A percentile compares a stretch with the other conserved stretches of the same genome.
Conservation (phyloP, 2,888 invertebrate species). For the Lasioglossum vierecki region DNA sequence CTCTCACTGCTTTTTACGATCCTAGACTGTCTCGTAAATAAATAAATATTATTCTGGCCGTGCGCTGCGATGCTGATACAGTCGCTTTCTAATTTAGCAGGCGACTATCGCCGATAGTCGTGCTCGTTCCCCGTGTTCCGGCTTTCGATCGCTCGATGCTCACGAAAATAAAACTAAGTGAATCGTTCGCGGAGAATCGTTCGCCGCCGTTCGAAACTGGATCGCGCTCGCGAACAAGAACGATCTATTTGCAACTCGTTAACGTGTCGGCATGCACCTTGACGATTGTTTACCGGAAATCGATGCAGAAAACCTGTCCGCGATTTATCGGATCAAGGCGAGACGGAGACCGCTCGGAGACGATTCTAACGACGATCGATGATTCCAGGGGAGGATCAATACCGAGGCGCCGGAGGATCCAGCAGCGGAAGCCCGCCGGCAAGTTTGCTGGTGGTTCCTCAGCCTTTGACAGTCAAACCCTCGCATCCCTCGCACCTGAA, state of each 20-base stretch:
- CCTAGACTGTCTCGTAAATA: conserved; percentile 8
- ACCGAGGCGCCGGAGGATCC: conserved; percentile 84
- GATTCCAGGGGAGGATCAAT: conserved; percentile 81
- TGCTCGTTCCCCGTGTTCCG: background rate
- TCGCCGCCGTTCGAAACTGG: background rate
- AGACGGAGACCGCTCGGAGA: background rate
- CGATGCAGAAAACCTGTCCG: conserved; percentile 7
- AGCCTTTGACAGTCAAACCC: conserved; percentile 86
- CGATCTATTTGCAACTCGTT: conserved; percentile 14
- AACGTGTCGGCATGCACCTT: background rate
- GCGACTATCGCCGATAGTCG: background rate
- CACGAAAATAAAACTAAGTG: background rate
- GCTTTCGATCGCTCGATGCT: background rate
- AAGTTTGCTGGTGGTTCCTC: conserved; percentile 94
- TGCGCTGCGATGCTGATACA: conserved; percentile 13
- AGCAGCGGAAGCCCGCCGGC: conserved; percentile 86
- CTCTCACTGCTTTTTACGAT: conserved; percentile 3
- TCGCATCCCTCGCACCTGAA: conserved; percentile 83
- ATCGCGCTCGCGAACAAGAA: background rate
- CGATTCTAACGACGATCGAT: conserved; percentile 10
- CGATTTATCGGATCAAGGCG: conserved; percentile 35
- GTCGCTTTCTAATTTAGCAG: conserved; percentile 13
- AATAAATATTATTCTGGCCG: conserved; percentile 19
- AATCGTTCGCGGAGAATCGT: background rate
- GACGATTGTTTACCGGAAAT: conserved; percentile 22